Percentiles rank a stretch among this genome's conserved stretches.
Evolutionary conservation across 1,140 invertebrate genomes (phyloP).

Genomic region (Cardiocondyla obscurior): DNA sequence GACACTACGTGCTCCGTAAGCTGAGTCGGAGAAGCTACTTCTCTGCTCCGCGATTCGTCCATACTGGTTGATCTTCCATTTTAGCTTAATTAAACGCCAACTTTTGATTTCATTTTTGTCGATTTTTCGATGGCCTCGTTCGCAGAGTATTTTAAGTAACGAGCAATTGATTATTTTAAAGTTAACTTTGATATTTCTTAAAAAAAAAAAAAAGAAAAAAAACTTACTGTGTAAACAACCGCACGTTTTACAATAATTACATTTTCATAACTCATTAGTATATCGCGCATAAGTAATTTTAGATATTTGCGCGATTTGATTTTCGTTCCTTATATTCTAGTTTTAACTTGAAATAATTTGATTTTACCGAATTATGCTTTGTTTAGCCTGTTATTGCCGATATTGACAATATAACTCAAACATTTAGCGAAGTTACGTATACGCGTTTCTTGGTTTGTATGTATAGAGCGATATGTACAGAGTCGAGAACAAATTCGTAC

Average conservation of each 20-base stretch:
- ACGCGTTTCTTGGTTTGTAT: neutral
- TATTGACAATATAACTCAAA: neutral
- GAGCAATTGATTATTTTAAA: neutral
- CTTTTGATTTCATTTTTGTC: neutral
- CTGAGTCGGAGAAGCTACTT: conserved; percentile 61
- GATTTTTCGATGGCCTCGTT: neutral
- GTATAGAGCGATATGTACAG: neutral
- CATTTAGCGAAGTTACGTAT: neutral
- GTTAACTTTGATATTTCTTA: neutral
- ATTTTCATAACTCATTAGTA: neutral
- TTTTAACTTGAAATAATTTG: neutral
- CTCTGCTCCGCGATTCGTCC: neutral
- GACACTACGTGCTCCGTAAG: conserved; percentile 77
- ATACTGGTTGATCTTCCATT: conserved; percentile 2
- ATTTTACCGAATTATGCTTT: neutral
- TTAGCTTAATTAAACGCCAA: conserved; percentile 18
- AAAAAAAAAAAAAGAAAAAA: neutral
- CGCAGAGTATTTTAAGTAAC: neutral
- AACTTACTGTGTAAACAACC: neutral
- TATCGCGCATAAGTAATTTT: neutral
- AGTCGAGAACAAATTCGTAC: conserved; percentile 10
- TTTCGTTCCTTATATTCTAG: neutral
- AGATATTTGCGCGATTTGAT: neutral
- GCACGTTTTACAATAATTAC: neutral
- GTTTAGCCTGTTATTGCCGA: neutral